Conservation (phyloP, 2,797 vertebrate genomes). For the Huso huso region DNA sequence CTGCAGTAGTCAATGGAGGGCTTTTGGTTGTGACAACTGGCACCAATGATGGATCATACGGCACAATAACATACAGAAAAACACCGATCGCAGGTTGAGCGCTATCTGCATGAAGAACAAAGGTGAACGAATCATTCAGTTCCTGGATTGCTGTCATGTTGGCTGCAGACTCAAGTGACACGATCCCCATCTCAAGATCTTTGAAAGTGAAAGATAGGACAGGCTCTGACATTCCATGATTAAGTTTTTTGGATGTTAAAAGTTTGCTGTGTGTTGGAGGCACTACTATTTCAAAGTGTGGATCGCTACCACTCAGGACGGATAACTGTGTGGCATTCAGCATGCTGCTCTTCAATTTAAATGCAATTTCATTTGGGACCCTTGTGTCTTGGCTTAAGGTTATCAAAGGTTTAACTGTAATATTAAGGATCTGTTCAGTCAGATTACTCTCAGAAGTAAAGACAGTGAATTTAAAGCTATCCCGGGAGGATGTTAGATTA, state of each 20-base stretch:
- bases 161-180: conserved; percentile 59
- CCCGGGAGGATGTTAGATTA: conserved; percentile 50
- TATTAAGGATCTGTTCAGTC: conserved; percentile 61
- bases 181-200: conserved; percentile 57
- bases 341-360: conserved; percentile 52
- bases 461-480: conserved; percentile 67
- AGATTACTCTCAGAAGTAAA: conserved; percentile 73
- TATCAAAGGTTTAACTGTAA: conserved; percentile 65
- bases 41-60: conserved; percentile 43
- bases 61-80: conserved; percentile 67
- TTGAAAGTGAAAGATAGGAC: conserved; percentile 63
- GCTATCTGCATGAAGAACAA: conserved; percentile 67
- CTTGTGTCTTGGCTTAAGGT: conserved; percentile 39
- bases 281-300: conserved; percentile 68
- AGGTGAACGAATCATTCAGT: conserved; percentile 73
- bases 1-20: conserved; percentile 35
- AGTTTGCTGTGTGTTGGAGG: conserved; percentile 64
- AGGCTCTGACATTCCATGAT: conserved; percentile 27
- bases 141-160: conserved; percentile 61
- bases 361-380: conserved; percentile 53
- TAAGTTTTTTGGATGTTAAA: conserved; percentile 33
- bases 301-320: conserved; percentile 62
- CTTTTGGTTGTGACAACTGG: conserved; percentile 38
- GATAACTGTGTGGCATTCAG: conserved; percentile 77
- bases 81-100: conserved; percentile 65